Evolutionary conservation across 2,888 invertebrate genomes (phyloP).

Genomic region (Parasteatoda lunata): DNA sequence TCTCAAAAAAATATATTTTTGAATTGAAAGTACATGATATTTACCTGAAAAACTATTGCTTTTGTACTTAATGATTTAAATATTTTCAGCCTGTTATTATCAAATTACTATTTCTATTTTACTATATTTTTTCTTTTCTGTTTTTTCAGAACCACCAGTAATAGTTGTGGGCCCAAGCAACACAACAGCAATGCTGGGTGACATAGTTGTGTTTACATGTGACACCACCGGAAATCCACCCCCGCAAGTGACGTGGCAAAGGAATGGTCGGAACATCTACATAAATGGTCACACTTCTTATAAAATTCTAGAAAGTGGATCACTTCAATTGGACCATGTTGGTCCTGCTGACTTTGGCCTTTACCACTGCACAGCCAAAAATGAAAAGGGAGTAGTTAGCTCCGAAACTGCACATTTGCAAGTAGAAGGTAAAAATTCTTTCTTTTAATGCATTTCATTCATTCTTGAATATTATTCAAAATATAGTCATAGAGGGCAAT

Average conservation of each 20-base stretch:
- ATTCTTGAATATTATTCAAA: not conserved
- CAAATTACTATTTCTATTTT: too few species aligned
- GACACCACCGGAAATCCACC: constrained; percentile 61
- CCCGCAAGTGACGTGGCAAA: constrained; percentile 68
- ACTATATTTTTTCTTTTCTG: too few species aligned
- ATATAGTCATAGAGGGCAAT: too few species aligned
- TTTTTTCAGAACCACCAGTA: constrained; percentile 61
- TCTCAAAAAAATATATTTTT: too few species aligned
- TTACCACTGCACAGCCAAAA: constrained; percentile 69
- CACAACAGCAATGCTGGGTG: constrained; percentile 68
- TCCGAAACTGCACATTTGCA: constrained; percentile 68
- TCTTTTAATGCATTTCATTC: not conserved
- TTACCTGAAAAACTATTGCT: too few species aligned
- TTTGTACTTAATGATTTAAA: too few species aligned
- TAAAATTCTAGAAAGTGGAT: constrained; percentile 64
- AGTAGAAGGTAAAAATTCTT: constrained; percentile 68
- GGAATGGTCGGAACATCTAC: constrained; percentile 64
- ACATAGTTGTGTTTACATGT: constrained; percentile 69
- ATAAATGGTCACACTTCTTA: constrained; percentile 63
- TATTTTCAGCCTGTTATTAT: too few species aligned
- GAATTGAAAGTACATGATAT: too few species aligned
- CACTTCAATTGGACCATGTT: constrained; percentile 67
- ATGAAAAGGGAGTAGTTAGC: constrained; percentile 64
- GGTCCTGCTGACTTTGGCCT: constrained; percentile 69
- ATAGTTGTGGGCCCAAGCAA: constrained; percentile 68